phyloP scores from a whole-genome alignment of 2,888 invertebrate species.

The Galeruca laticollis region DNA sequence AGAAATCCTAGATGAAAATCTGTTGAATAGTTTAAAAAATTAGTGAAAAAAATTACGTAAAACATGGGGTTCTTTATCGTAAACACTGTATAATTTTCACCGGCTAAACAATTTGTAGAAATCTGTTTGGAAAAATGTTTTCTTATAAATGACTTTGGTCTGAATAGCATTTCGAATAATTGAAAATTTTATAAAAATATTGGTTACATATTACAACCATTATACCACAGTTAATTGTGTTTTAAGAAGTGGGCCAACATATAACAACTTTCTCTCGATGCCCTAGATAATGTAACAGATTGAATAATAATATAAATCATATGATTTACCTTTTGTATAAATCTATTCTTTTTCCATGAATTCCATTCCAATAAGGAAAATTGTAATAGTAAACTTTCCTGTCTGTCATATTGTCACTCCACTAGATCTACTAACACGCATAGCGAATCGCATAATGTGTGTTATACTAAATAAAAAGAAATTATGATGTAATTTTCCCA shows the following conservation, averaged over 20 bases:
- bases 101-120: no score
- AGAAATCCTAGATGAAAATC: no score
- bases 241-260: background rate
- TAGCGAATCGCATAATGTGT: background rate
- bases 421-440: background rate
- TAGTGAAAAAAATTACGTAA: no score
- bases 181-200: background rate
- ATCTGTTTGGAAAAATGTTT: no score
- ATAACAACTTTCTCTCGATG: background rate
- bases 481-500: background rate
- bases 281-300: background rate
- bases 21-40: no score
- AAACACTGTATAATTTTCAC: no score
- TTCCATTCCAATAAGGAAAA: background rate
- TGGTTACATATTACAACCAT: no score
- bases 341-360: background rate
- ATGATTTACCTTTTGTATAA: background rate
- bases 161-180: background rate
- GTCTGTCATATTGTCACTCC: background rate
- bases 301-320: background rate
- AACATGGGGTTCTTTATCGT: no score
- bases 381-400: background rate
- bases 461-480: background rate
- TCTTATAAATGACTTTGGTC: background rate
- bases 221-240: no score